Base-by-base conservation (phyloP, 2,888 invertebrate genomes). In the Brenthis hecate region DNA sequence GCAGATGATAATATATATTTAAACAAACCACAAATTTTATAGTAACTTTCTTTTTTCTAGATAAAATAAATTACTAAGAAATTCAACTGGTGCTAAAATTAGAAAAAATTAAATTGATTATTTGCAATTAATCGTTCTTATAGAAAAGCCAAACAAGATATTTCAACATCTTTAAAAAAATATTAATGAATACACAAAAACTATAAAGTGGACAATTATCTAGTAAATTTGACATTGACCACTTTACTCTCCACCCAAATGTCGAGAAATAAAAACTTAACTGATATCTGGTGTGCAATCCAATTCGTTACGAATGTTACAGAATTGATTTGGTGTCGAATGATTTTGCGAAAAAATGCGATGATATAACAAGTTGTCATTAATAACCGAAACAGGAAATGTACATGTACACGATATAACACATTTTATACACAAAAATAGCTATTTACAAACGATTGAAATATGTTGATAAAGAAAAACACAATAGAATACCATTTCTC, bases 191-290 rank as follows among this genome's bases (percentile, higher is more conserved):
- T 16, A 63, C 23, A 14, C 28, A 68, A 72, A 70, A 72, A 70
- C 6, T 63, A 51, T 56, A 48, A 54, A 69, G 61, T 55, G 56
- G 36, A 79, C 81, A 77, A 74, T 64, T 62, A 61, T 71, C 73
- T 71, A 73, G 74, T 77, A 73, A 72, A 76, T 75, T 75, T 80
- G 79, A 77, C 80, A 80, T 80, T 80, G 80, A 79, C 77, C 76
- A 74, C 70, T 32, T 60, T 68, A 73, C 71, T 74, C 69, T 72
- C 71, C 75, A 74, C 66, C 69, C 72, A 61, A 70, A 74, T 73
- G 70, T 64, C 62, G 66, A 32, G 16, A 63, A 68, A 66, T 72
- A 75, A 74, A 75, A 77, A 74, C 74, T 70, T 74, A 72, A 72
- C 72, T 72, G 73, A 68, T 71, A 71, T 71, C 70, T 71, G 68